These are phyloP conservation scores for Pilophorus perplexus DNA, from an alignment of 2,888 invertebrate genomes.

Conservation along the genomic window DNA sequence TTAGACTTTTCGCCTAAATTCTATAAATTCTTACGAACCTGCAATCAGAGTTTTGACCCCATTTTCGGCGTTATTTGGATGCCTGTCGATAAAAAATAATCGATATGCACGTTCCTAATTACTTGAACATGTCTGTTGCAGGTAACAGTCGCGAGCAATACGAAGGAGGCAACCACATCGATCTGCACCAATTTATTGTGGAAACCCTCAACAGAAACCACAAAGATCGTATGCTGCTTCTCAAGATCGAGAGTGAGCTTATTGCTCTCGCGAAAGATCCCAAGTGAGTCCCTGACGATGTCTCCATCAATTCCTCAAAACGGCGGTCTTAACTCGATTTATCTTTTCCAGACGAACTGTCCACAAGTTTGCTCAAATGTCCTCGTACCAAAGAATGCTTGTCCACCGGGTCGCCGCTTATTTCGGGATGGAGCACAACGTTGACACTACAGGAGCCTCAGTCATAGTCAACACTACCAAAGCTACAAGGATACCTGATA, in stretches of 20 bases:
- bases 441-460: slow-evolving; percentile 78
- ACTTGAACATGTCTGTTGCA: too few relatives aligned
- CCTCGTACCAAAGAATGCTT: slow-evolving; percentile 93
- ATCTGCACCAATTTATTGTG: slow-evolving; percentile 82
- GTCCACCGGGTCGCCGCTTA: slow-evolving; percentile 91
- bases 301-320: too few relatives aligned
- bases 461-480: slow-evolving; percentile 81
- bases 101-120: too few relatives aligned
- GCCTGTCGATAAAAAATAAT: too few relatives aligned
- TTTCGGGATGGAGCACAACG: slow-evolving; percentile 91
- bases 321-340: too few relatives aligned
- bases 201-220: slow-evolving; percentile 87
- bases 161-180: slow-evolving; percentile 73
- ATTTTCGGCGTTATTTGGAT: too few relatives aligned
- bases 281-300: slow-evolving; percentile 63
- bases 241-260: slow-evolving; percentile 85
- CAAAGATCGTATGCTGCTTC: slow-evolving; percentile 78
- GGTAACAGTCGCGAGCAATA: slow-evolving; percentile 72
- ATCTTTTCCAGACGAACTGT: slow-evolving; percentile 64
- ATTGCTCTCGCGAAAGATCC: slow-evolving; percentile 78
- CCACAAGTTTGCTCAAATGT: slow-evolving; percentile 86
- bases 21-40: too few relatives aligned
- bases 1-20: too few relatives aligned
- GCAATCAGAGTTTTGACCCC: too few relatives aligned
- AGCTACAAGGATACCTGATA: slow-evolving; percentile 66